Conservation (phyloP, 35 echinoderm and acorn worm genomes). For the Apostichopus californicus region DNA sequence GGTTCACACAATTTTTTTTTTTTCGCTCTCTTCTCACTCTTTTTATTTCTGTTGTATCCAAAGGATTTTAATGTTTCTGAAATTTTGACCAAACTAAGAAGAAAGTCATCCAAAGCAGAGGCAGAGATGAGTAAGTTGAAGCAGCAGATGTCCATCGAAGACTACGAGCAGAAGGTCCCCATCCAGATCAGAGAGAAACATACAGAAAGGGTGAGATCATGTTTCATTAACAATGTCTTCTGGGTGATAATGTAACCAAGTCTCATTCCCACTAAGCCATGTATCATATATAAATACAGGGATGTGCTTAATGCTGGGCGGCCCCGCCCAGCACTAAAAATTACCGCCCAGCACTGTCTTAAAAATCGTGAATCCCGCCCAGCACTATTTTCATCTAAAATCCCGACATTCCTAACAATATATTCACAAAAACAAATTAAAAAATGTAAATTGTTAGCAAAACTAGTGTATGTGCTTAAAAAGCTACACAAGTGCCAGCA, state of each 20-base stretch:
- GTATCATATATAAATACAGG: neutral
- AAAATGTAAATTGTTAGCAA: too few species aligned
- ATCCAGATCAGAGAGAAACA: slow-evolving; percentile 13
- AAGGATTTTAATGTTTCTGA: neutral
- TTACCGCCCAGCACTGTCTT: too few species aligned
- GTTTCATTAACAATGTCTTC: neutral
- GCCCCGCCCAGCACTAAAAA: neutral
- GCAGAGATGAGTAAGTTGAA: neutral
- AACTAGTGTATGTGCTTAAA: too few species aligned
- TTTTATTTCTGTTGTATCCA: neutral
- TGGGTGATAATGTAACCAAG: neutral
- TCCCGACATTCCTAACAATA: too few species aligned
- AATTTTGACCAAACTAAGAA: neutral
- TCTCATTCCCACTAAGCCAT: neutral
- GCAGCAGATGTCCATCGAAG: neutral
- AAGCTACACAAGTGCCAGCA: too few species aligned
- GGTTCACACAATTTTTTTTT: neutral
- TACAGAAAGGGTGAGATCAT: neutral
- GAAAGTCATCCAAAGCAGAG: neutral
- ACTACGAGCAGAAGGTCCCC: slow-evolving; percentile 12
- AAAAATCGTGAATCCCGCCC: too few species aligned
- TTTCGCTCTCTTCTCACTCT: neutral
- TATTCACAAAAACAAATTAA: too few species aligned
- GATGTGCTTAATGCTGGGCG: neutral
- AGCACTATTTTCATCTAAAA: too few species aligned